Evolutionary conservation across 2,797 vertebrate genomes (phyloP).

Genomic region (Molossus alvarezi): DNA sequence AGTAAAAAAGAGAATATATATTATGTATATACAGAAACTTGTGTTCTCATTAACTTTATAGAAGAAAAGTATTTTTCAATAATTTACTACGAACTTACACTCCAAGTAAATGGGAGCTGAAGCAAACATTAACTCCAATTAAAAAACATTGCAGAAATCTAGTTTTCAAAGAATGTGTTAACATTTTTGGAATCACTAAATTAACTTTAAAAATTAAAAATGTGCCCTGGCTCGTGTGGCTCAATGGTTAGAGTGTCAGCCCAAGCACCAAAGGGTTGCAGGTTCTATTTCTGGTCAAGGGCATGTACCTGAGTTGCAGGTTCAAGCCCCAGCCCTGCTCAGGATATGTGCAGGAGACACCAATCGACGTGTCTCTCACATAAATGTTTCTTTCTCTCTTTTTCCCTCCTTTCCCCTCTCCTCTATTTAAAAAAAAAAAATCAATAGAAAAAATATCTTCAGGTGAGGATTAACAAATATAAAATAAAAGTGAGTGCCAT

Average conservation of each 20-base stretch:
- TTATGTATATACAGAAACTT: background rate
- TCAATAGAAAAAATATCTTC: too few species aligned
- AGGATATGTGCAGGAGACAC: too few species aligned
- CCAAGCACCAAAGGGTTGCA: too few species aligned
- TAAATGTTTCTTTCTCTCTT: too few species aligned
- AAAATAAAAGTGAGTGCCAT: background rate
- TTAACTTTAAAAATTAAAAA: constrained; percentile 38
- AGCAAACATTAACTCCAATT: constrained; percentile 42
- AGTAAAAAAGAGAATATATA: background rate
- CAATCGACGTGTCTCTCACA: too few species aligned
- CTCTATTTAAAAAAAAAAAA: too few species aligned
- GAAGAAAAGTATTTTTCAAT: constrained; percentile 29
- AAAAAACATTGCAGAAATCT: background rate
- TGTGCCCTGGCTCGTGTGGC: background rate
- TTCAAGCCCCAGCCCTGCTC: too few species aligned
- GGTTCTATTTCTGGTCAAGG: too few species aligned
- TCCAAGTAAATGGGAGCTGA: constrained; percentile 3
- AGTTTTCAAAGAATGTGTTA: constrained; percentile 42
- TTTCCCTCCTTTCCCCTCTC: too few species aligned
- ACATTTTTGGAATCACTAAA: constrained; percentile 36
- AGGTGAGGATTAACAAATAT: too few species aligned
- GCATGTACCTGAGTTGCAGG: too few species aligned
- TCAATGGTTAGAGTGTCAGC: too few species aligned
- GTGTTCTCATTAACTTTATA: background rate
- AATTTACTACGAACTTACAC: background rate